Conservation (phyloP, 2,797 vertebrate genomes). For the Mus minutoides region DNA sequence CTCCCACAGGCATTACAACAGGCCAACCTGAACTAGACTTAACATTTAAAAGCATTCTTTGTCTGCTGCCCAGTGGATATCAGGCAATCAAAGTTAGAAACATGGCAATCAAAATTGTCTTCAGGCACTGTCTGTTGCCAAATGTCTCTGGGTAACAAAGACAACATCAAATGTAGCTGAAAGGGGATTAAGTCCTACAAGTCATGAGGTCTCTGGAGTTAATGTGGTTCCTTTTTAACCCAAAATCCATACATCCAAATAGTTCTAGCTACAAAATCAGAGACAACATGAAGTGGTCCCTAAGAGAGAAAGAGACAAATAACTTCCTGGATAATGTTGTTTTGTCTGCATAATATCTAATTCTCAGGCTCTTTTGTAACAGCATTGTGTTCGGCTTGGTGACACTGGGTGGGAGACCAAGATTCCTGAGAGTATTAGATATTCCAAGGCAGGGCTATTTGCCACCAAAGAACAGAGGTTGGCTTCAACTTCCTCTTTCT, state of each 20-base stretch:
- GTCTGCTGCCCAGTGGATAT: neutral
- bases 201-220: neutral
- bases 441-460: neutral
- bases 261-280: constrained; percentile 4
- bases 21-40: neutral
- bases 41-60: neutral
- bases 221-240: neutral
- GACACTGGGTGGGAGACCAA: neutral
- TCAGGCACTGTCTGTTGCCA: neutral
- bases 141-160: neutral
- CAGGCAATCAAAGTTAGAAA: neutral
- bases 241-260: neutral
- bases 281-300: neutral
- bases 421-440: neutral
- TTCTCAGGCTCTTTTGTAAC: neutral
- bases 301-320: neutral
- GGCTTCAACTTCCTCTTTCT: neutral
- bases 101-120: neutral
- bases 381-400: neutral
- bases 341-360: neutral
- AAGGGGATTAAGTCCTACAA: neutral
- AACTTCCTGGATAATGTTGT: neutral
- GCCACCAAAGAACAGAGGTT: neutral
- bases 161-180: neutral
- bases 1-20: neutral